These are phyloP conservation scores for Amphiura filiformis DNA, from an alignment of 35 echinoderm and acorn worm species.

Conservation along the genomic window DNA sequence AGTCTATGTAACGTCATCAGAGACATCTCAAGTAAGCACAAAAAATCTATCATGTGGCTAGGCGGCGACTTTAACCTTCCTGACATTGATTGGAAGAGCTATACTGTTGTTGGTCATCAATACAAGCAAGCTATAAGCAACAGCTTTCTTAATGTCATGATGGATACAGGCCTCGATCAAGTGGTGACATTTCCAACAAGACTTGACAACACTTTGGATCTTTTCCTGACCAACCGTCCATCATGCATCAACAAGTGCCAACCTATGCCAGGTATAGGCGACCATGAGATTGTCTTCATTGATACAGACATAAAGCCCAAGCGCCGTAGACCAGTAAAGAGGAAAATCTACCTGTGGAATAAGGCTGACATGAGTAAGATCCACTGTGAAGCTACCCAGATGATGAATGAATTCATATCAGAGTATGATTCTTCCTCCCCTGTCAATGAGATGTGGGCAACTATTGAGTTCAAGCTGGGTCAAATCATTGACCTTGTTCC, in stretches of 20 bases:
- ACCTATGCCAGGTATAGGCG: not conserved
- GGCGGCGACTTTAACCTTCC: conserved; percentile 61
- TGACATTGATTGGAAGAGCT: conserved; percentile 42
- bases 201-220: conserved; percentile 42
- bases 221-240: conserved; percentile 44
- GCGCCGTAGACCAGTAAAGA: conserved; percentile 3
- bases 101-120: conserved; percentile 16
- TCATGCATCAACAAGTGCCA: conserved; percentile 54
- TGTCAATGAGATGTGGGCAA: not conserved
- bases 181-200: conserved; percentile 50
- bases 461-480: not conserved
- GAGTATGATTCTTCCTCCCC: not conserved
- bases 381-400: not conserved
- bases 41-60: conserved; percentile 46
- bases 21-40: conserved; percentile 13
- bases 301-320: conserved; percentile 24
- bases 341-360: conserved; percentile 29
- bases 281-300: conserved; percentile 26
- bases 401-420: not conserved
- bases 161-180: conserved; percentile 47
- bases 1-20: conserved; percentile 14
- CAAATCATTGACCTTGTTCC: not conserved
- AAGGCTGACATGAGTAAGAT: not conserved
- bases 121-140: conserved; percentile 38
- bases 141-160: conserved; percentile 23